Conservation (phyloP, 23 tunicate genomes). For the Aplidium turbinatum region DNA sequence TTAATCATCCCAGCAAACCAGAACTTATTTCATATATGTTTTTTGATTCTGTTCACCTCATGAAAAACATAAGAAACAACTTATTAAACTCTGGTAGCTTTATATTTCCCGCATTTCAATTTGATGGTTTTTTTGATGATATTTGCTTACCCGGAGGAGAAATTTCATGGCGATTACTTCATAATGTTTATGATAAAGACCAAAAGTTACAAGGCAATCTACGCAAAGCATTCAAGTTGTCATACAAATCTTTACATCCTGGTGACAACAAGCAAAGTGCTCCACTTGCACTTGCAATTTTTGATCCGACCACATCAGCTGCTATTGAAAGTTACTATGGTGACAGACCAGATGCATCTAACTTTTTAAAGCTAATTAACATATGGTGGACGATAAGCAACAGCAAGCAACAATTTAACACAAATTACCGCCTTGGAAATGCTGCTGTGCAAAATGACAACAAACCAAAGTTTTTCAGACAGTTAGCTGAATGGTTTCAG, state of each 20-base stretch:
- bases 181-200: background rate
- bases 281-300: background rate
- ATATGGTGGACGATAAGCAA: constrained; percentile 5
- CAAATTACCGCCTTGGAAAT: constrained; percentile 7
- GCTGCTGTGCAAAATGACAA: constrained; percentile 6
- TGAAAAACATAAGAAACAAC: constrained; percentile 8
- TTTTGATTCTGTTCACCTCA: constrained; percentile 6
- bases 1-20: background rate
- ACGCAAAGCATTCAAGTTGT: background rate
- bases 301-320: background rate
- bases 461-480: constrained; percentile 1
- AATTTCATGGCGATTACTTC: background rate
- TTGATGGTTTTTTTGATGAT: background rate
- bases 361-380: background rate
- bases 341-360: background rate
- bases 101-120: constrained; percentile 6
- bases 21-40: background rate
- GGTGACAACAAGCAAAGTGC: background rate
- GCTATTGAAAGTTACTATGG: constrained; percentile 3
- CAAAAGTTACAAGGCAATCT: constrained; percentile 7
- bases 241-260: constrained; percentile 9
- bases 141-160: background rate
- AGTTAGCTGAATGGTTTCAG: background rate
- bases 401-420: constrained; percentile 13
- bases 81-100: background rate